These are phyloP conservation scores for Colaptes auratus DNA, from an alignment of 2,113 vertebrate genomes.

Conservation along the genomic window DNA sequence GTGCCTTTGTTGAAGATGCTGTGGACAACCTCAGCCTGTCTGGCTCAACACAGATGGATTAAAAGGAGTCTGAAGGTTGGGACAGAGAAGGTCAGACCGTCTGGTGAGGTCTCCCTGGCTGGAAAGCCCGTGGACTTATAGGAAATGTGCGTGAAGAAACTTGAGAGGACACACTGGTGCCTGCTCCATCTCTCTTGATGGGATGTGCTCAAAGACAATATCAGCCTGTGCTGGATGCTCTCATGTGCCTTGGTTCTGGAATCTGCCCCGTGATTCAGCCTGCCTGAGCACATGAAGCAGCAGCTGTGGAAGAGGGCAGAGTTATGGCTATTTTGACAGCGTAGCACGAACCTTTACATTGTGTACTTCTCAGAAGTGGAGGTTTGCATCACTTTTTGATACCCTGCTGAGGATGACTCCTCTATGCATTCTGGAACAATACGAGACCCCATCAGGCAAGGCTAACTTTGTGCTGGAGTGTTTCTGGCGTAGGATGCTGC, in stretches of 20 bases:
- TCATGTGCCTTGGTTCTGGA: not conserved
- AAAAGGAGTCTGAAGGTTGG: not conserved
- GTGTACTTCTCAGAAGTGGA: constrained; percentile 14
- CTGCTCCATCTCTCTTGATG: not conserved
- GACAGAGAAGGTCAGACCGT: not conserved
- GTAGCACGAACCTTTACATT: not conserved
- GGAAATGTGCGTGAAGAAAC: not conserved
- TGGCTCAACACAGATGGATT: not conserved
- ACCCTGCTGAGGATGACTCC: not conserved
- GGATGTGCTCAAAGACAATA: not conserved
- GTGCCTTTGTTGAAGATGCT: not conserved
- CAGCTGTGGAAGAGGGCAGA: not conserved
- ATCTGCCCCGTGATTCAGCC: not conserved
- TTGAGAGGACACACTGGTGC: not conserved
- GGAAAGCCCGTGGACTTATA: not conserved
- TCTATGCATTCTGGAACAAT: constrained; percentile 42
- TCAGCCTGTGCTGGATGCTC: not conserved
- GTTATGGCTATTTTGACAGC: not conserved
- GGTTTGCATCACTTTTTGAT: constrained; percentile 13
- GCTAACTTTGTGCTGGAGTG: constrained; percentile 44
- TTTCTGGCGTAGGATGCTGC: constrained; percentile 19
- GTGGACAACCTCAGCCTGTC: not conserved
- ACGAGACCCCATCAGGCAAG: not conserved
- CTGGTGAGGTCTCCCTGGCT: not conserved
- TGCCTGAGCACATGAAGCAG: not conserved